Percentiles rank a stretch among this genome's conserved stretches.
phyloP scores from a whole-genome alignment of 2,888 invertebrate species.

The Chaetoderma sp. region DNA sequence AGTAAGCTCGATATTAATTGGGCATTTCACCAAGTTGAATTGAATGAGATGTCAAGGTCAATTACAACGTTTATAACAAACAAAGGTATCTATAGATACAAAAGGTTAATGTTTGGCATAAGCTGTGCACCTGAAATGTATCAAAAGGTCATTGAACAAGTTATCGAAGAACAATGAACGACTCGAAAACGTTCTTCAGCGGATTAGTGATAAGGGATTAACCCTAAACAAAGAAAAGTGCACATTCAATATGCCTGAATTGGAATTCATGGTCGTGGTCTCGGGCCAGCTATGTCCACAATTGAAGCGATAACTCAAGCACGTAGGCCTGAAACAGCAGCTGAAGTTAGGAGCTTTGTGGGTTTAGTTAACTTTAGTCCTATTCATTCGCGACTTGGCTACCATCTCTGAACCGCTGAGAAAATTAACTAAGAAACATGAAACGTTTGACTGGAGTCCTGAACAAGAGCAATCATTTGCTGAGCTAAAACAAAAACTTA shows the following conservation, averaged over 20 bases:
- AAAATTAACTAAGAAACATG: neutral
- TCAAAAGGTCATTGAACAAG: slow-evolving; percentile 31
- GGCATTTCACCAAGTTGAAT: slow-evolving; percentile 44
- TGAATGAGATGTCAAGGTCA: slow-evolving; percentile 36
- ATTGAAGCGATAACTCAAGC: slow-evolving; percentile 16
- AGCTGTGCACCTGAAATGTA: slow-evolving; percentile 40
- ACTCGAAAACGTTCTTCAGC: neutral
- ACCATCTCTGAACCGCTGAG: neutral
- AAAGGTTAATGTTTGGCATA: slow-evolving; percentile 40
- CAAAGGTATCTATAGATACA: slow-evolving; percentile 38
- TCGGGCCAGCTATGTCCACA: neutral
- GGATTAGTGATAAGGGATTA: neutral
- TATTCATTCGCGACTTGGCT: neutral
- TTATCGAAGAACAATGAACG: slow-evolving; percentile 8
- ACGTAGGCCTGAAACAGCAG: slow-evolving; percentile 1
- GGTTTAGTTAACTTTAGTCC: neutral
- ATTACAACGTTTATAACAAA: slow-evolving; percentile 48
- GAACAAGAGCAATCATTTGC: neutral
- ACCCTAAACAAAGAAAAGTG: neutral
- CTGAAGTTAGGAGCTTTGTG: slow-evolving; percentile 9
- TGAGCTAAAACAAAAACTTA: neutral
- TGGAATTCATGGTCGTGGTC: slow-evolving; percentile 10
- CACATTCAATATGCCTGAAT: neutral
- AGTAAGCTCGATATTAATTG: slow-evolving; percentile 43
- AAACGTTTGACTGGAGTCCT: neutral